Base-by-base conservation (phyloP, 2,888 invertebrate genomes). In the Phaonia tiefii region DNA sequence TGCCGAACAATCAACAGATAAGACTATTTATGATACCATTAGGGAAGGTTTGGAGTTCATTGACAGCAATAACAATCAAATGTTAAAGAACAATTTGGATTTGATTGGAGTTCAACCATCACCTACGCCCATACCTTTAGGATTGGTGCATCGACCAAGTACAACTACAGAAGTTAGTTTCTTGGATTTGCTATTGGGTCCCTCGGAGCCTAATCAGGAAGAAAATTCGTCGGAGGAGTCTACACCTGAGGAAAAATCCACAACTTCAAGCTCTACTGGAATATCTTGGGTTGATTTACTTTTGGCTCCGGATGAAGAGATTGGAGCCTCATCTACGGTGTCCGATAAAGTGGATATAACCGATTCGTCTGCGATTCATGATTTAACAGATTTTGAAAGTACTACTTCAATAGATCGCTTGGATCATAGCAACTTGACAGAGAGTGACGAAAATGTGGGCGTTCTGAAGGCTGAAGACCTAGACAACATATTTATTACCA, bases 41-140 rank as follows among this genome's bases (percentile, higher is more conserved):
- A 85, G 90, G 1, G 89, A 90, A 25, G 90, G 90, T 1, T 80
- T 90, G 0, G 89, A 90, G 74, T 89, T 89, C 60, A 90, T 90
- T n/a, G 89, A 90, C 78, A 86, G 85, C 15, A 89, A 89, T 75
- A 89, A 88, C 75, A 88, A 88, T 79, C 84, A 88, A 83, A 84
- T 87, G 84, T 15, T 89, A 20, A 86, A 86, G 17, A 85, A 86
- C n/a, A 88, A 88, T 60, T 58, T 86, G 58, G 86, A 89, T 26
- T 44, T 87, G 20, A 77, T 85, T 39, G 83, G 72, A 0, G 46
- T 77, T 1, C 66, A 79, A 25, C 80, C 77, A 2, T 79, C 85
- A 2, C 76, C 84, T 2, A 80, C 75, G 3, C 75, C 80, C 5
- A 74, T 82, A 37, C 72, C 82, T 0, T n/a, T 77, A 20, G 31